Evolutionary conservation across 2,888 invertebrate genomes (phyloP).

Genomic region (Spodoptera picta): DNA sequence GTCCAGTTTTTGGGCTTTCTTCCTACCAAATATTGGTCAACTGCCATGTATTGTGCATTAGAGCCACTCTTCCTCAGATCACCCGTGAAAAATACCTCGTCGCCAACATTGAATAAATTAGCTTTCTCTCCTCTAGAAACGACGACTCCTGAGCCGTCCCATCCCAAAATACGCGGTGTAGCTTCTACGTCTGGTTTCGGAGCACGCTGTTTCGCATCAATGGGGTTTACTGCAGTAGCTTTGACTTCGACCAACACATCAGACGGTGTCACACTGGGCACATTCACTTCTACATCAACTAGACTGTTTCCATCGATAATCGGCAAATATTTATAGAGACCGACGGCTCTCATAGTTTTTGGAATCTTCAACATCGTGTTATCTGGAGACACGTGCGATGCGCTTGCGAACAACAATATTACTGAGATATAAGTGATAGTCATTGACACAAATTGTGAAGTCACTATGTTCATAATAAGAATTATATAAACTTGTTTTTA

Average conservation of each 20-base stretch:
- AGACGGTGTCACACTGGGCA: conserved; percentile 69
- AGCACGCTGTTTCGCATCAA: conserved; percentile 79
- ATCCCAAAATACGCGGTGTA: conserved; percentile 76
- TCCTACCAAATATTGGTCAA: conserved; percentile 75
- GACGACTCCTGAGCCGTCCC: conserved; percentile 80
- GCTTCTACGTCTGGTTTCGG: conserved; percentile 74
- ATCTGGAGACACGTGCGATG: conserved; percentile 28
- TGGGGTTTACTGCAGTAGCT: conserved; percentile 80
- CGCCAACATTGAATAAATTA: conserved; percentile 72
- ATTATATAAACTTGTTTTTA: too few species aligned
- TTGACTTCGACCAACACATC: conserved; percentile 81
- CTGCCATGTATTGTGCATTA: conserved; percentile 78
- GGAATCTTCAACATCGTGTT: conserved; percentile 65
- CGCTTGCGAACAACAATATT: conserved; percentile 12
- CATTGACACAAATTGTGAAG: conserved; percentile 1
- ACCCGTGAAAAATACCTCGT: conserved; percentile 81
- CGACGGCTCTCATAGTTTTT: conserved; percentile 81
- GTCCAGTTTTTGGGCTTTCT: conserved; percentile 76
- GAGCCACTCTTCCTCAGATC: conserved; percentile 74
- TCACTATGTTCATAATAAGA: background rate
- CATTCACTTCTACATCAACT: conserved; percentile 74
- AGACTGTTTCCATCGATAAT: conserved; percentile 76
- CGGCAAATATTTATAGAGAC: conserved; percentile 80
- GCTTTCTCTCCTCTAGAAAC: conserved; percentile 72
- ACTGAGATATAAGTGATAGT: conserved; percentile 27